Conservation (phyloP, 53 echinoderm and acorn worm species). For the Temnopleurus reevesii region DNA sequence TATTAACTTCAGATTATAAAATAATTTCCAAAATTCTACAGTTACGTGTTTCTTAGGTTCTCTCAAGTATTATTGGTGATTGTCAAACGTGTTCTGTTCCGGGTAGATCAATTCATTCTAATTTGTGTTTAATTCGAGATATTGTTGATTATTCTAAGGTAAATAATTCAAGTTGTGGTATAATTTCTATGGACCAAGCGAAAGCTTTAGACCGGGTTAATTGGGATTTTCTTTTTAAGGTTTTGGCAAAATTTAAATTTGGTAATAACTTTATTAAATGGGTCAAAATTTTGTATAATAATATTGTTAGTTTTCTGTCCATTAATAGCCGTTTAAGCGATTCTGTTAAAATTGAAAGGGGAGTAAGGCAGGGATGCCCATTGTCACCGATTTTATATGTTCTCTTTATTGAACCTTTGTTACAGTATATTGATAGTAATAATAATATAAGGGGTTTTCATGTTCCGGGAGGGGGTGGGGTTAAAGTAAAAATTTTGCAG, state of each 20-base stretch:
- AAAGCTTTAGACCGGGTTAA: slow-evolving; percentile 70
- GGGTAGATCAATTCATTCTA: slow-evolving; percentile 63
- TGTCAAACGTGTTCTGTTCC: slow-evolving; percentile 68
- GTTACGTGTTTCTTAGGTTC: slow-evolving; percentile 28
- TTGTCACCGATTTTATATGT: slow-evolving; percentile 61
- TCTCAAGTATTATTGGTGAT: slow-evolving; percentile 25
- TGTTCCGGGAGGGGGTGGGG: slow-evolving; percentile 54
- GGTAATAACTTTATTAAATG: slow-evolving; percentile 46
- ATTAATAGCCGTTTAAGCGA: slow-evolving; percentile 44
- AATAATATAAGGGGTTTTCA: slow-evolving; percentile 25
- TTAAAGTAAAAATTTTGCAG: slow-evolving; percentile 47
- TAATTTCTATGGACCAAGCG: slow-evolving; percentile 59
- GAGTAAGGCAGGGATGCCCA: slow-evolving; percentile 64
- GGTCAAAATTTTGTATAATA: slow-evolving; percentile 53
- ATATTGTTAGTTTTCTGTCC: slow-evolving; percentile 33
- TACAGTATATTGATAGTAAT: slow-evolving; percentile 2
- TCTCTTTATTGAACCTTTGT: slow-evolving; percentile 59
- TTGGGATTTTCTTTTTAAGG: slow-evolving; percentile 55
- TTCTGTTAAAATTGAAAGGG: neutral
- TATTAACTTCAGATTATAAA: slow-evolving; percentile 67
- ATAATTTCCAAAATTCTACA: slow-evolving; percentile 63
- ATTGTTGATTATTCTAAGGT: slow-evolving; percentile 28
- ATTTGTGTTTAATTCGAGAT: slow-evolving; percentile 65
- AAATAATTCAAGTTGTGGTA: neutral
- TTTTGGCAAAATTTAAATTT: slow-evolving; percentile 56